phyloP scores from a whole-genome alignment of 2,888 invertebrate species.

The Thyatira batis region DNA sequence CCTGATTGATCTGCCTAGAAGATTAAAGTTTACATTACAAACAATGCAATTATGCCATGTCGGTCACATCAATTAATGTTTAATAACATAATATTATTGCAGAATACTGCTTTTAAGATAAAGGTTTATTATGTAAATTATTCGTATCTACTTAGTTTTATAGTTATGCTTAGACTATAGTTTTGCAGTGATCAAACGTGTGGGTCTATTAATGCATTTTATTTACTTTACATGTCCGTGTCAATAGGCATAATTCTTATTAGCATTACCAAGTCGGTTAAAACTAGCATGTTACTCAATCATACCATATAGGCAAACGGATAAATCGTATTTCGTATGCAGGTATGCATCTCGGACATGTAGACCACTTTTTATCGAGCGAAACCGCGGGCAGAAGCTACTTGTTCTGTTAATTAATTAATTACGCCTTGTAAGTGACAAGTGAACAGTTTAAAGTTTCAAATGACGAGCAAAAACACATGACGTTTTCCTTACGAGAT shows the following conservation, averaged over 20 bases:
- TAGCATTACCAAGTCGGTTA: neutral
- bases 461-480: neutral
- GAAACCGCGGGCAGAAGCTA: neutral
- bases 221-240: neutral
- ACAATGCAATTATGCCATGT: no score
- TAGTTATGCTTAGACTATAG: no score
- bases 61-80: no score
- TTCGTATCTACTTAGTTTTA: no score
- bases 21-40: no score
- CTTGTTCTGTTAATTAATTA: slow-evolving; percentile 2
- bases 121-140: no score
- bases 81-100: no score
- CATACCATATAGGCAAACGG: neutral
- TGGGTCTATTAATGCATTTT: no score
- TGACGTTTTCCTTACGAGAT: neutral
- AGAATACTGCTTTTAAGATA: no score
- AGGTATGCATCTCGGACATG: neutral
- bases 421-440: slow-evolving; percentile 4
- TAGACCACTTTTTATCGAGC: neutral
- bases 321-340: neutral
- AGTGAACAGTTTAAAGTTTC: neutral
- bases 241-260: neutral
- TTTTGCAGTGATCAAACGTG: no score
- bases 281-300: neutral
- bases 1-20: no score